These are phyloP conservation scores for Pelobates fuscus DNA, from an alignment of 2,113 vertebrate genomes.

Conservation along the genomic window DNA sequence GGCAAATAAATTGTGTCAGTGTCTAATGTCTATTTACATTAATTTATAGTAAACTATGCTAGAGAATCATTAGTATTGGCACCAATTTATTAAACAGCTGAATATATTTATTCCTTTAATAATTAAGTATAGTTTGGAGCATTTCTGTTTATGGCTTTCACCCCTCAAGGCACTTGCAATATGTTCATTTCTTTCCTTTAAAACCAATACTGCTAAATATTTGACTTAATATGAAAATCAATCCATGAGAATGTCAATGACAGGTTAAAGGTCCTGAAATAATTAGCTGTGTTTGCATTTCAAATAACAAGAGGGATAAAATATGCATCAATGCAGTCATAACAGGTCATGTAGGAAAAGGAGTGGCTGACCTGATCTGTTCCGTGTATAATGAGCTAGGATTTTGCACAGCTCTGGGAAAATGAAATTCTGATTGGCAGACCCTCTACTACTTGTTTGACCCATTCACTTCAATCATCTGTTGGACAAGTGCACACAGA, in stretches of 20 bases:
- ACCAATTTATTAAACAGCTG: no score
- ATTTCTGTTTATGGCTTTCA: no score
- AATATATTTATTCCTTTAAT: no score
- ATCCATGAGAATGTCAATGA: conserved; percentile 10
- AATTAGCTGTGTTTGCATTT: conserved; percentile 39
- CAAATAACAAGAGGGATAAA: conserved; percentile 3
- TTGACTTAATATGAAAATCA: conserved; percentile 37
- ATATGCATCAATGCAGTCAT: conserved; percentile 8
- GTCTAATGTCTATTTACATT: no score
- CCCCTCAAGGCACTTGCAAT: neutral
- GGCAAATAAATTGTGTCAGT: no score
- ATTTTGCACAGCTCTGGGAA: neutral
- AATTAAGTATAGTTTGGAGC: no score
- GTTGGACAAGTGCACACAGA: neutral
- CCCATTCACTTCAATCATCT: conserved; percentile 6
- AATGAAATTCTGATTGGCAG: conserved; percentile 20
- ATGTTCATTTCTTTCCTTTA: neutral
- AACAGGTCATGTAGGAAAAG: conserved; percentile 8
- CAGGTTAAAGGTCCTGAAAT: conserved; percentile 29
- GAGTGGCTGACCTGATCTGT: neutral
- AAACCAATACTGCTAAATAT: conserved; percentile 11
- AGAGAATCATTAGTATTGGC: no score
- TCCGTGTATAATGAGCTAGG: conserved; percentile 5
- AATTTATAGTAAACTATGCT: no score
- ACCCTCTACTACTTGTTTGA: neutral